Evolutionary conservation across 2,797 vertebrate species (phyloP).

Genomic region (Prionace glauca): DNA sequence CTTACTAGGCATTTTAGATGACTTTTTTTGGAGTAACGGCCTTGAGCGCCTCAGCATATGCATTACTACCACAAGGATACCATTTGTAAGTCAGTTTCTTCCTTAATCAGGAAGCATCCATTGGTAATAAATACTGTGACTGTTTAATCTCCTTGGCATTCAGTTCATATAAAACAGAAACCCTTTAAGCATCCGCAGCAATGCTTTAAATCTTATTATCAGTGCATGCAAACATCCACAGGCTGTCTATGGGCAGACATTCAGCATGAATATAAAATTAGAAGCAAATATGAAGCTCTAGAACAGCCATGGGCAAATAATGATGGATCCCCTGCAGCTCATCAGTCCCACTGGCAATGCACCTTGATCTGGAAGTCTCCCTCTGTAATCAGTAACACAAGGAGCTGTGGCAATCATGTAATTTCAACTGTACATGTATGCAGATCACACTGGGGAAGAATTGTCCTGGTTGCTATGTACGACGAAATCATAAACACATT

Average conservation of each 20-base stretch:
- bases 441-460: neutral
- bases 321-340: neutral
- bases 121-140: neutral
- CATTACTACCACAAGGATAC: neutral
- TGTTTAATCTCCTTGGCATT: neutral
- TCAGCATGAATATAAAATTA: constrained; percentile 27
- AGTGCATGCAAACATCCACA: neutral
- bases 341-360: neutral
- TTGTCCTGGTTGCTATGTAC: neutral
- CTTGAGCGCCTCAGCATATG: neutral
- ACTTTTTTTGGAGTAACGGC: neutral
- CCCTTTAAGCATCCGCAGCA: constrained; percentile 10
- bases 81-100: neutral
- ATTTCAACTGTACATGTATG: neutral
- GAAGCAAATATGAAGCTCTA: constrained; percentile 20
- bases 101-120: neutral
- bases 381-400: constrained; percentile 1
- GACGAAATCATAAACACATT: neutral
- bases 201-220: constrained; percentile 25
- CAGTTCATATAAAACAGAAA: neutral
- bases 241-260: neutral
- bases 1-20: neutral
- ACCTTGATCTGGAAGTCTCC: neutral
- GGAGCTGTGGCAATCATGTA: neutral
- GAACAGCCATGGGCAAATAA: constrained; percentile 11